Percentiles rank a stretch among this genome's conserved stretches.
Conservation (phyloP, 2,113 vertebrate genomes). For the Chaenogobius annularis region DNA sequence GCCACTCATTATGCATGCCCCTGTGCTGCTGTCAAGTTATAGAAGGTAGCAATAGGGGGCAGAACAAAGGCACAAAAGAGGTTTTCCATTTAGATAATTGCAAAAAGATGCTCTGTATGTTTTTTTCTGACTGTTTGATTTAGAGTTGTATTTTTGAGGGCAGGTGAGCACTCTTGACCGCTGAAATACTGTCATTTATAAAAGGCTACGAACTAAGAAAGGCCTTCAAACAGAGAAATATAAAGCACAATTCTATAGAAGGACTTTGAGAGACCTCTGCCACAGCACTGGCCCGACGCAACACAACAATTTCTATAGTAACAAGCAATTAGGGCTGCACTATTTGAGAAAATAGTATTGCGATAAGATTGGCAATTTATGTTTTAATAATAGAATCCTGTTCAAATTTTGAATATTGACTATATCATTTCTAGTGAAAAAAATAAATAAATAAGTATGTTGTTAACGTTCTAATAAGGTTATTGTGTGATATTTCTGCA, state of each 20-base stretch:
- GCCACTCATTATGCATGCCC: constrained; percentile 8
- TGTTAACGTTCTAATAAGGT: too few species aligned
- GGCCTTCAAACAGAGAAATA: neutral
- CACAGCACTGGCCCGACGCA: neutral
- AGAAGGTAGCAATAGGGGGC: neutral
- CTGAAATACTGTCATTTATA: neutral
- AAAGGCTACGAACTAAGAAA: neutral
- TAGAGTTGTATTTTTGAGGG: neutral
- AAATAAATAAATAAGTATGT: too few species aligned
- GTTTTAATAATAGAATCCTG: too few species aligned
- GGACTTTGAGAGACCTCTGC: neutral
- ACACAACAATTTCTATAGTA: neutral
- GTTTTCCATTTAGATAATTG: constrained; percentile 5
- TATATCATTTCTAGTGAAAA: too few species aligned
- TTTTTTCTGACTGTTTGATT: neutral
- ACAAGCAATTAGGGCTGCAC: too few species aligned
- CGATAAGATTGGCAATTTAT: too few species aligned
- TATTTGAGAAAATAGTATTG: too few species aligned
- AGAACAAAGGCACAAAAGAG: neutral
- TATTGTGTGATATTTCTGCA: too few species aligned
- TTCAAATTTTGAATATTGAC: too few species aligned
- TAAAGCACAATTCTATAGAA: neutral
- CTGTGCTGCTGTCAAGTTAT: neutral
- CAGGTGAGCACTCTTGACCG: neutral
- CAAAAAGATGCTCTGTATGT: neutral